Conservation (phyloP, 2,113 vertebrate genomes). For the Podilymbus podiceps region DNA sequence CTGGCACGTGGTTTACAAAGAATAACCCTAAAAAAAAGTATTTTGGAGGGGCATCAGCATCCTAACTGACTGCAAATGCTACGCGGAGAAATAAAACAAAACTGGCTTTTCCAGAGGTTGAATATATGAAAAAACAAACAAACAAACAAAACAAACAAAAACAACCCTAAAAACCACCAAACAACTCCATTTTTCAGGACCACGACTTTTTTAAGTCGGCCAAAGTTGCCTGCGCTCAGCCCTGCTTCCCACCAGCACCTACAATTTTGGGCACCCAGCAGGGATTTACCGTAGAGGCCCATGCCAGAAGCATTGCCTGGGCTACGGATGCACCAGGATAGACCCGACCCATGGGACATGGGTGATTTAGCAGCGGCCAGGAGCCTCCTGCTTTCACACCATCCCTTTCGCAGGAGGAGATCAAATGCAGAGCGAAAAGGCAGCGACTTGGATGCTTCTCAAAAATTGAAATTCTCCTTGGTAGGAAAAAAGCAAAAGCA, state of each 20-base stretch:
- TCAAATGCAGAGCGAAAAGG: background rate
- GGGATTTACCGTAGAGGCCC: accelerated
- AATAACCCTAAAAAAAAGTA: background rate
- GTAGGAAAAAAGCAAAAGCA: background rate
- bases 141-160: too few species aligned
- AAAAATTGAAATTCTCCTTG: constrained; percentile 14
- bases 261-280: background rate
- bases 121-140: background rate
- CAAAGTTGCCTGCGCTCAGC: background rate
- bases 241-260: background rate
- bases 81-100: background rate
- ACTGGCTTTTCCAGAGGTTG: background rate
- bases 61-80: background rate
- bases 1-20: background rate
- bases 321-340: background rate
- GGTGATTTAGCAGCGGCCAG: background rate
- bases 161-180: background rate
- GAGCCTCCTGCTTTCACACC: background rate
- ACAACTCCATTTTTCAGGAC: background rate
- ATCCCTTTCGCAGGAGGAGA: background rate
- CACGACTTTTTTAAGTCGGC: background rate
- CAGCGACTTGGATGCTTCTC: background rate
- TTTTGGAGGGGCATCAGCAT: background rate
- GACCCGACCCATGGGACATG: background rate
- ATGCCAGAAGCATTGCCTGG: background rate